phyloP scores from a whole-genome alignment of 2,888 invertebrate genomes.

The Caenorhabditis plicata region DNA sequence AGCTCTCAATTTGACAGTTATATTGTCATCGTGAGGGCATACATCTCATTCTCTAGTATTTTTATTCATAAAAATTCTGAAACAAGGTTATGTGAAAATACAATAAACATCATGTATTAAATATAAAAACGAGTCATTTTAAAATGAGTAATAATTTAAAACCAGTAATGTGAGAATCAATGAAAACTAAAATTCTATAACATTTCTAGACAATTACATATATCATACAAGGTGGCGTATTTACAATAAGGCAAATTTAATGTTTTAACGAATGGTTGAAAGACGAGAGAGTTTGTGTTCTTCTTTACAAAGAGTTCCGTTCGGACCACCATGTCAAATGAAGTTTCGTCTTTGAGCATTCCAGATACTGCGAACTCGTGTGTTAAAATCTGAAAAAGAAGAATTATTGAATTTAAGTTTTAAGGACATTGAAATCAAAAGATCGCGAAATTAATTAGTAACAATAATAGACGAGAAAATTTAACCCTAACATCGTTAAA shows the following conservation, averaged over 20 bases:
- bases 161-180: too few relatives aligned
- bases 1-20: too few relatives aligned
- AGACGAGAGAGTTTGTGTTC: constrained; percentile 15
- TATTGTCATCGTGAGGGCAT: too few relatives aligned
- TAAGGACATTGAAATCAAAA: not conserved
- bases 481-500: too few relatives aligned
- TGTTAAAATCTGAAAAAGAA: constrained; percentile 15
- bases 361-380: constrained; percentile 20
- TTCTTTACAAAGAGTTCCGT: constrained; percentile 18
- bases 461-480: constrained; percentile 7
- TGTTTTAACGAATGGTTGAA: constrained; percentile 20
- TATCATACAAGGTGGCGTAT: constrained; percentile 27
- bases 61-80: too few relatives aligned
- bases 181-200: too few relatives aligned
- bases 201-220: constrained; percentile 20
- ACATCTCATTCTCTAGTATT: too few relatives aligned
- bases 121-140: too few relatives aligned
- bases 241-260: constrained; percentile 8
- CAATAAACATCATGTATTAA: too few relatives aligned
- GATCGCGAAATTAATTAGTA: not conserved
- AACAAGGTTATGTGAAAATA: too few relatives aligned
- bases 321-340: constrained; percentile 17
- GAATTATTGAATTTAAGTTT: not conserved
- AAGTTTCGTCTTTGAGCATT: not conserved
- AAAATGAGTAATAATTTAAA: too few relatives aligned